These are phyloP conservation scores for Melangyna quadrimaculata DNA, from an alignment of 2,888 invertebrate species.

Conservation along the genomic window DNA sequence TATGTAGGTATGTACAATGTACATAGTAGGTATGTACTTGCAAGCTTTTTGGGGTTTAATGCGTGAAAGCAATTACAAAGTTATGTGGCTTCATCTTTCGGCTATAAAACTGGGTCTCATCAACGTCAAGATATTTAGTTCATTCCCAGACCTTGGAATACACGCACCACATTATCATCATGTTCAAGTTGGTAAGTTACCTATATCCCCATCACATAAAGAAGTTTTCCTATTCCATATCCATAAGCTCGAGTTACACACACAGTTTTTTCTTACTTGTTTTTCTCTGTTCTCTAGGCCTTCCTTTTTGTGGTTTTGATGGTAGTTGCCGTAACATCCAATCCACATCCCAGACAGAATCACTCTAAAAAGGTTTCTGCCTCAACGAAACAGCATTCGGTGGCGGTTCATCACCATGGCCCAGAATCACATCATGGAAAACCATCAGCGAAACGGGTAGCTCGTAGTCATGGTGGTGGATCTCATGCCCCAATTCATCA, in stretches of 20 bases:
- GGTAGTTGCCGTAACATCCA: slow-evolving; percentile 33
- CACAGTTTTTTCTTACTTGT: not conserved
- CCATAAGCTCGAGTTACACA: slow-evolving; percentile 47
- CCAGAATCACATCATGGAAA: slow-evolving; percentile 18
- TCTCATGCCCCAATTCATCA: slow-evolving; percentile 47
- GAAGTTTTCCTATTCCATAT: slow-evolving; percentile 17
- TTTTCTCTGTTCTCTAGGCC: slow-evolving; percentile 27
- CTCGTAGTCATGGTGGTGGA: slow-evolving; percentile 44
- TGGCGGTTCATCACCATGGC: slow-evolving; percentile 25
- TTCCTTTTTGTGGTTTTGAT: slow-evolving; percentile 64
- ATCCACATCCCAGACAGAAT: slow-evolving; percentile 44
- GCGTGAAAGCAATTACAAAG: slow-evolving; percentile 37
- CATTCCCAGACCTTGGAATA: slow-evolving; percentile 47
- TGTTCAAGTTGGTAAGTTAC: slow-evolving; percentile 63
- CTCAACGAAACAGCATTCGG: slow-evolving; percentile 22
- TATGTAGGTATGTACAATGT: too few relatives aligned
- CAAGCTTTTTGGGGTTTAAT: not conserved
- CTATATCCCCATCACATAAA: not conserved
- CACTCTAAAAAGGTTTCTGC: slow-evolving; percentile 39
- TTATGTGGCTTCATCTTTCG: slow-evolving; percentile 39
- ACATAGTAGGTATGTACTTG: not conserved
- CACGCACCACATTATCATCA: slow-evolving; percentile 41
- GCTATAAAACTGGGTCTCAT: slow-evolving; percentile 62
- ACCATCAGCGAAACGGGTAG: slow-evolving; percentile 33
- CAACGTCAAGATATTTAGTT: slow-evolving; percentile 55